phyloP scores from a whole-genome alignment of 2,797 vertebrate species.

The Discoglossus pictus region DNA sequence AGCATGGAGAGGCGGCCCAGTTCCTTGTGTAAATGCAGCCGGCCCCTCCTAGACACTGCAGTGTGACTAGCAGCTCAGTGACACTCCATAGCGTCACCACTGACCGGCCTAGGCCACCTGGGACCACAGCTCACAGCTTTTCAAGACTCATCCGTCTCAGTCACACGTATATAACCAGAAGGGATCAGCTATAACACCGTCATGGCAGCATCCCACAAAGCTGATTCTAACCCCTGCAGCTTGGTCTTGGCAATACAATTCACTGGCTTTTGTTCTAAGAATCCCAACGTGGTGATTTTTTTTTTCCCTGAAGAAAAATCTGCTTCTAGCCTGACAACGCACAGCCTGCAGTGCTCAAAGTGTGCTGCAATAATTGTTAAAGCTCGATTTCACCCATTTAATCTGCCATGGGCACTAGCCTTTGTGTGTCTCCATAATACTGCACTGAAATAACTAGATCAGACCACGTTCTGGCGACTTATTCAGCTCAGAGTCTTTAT shows the following conservation, averaged over 20 bases:
- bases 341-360: background rate
- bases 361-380: no score
- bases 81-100: background rate
- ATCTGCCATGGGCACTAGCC: no score
- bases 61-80: background rate
- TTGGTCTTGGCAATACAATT: no score
- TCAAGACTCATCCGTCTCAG: constrained; percentile 3
- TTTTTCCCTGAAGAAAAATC: background rate
- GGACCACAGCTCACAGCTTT: background rate
- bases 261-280: no score
- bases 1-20: background rate
- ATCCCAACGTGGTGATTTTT: no score
- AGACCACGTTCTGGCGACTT: no score
- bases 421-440: no score
- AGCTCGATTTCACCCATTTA: no score
- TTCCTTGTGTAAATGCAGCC: background rate
- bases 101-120: constrained; percentile 1
- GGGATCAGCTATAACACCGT: background rate
- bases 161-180: constrained; percentile 7
- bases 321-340: background rate
- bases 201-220: background rate
- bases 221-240: no score
- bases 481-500: no score
- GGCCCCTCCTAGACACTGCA: constrained; percentile 3
- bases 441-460: no score